Conservation (phyloP, 2,797 vertebrate genomes). For the Iguana delicatissima region DNA sequence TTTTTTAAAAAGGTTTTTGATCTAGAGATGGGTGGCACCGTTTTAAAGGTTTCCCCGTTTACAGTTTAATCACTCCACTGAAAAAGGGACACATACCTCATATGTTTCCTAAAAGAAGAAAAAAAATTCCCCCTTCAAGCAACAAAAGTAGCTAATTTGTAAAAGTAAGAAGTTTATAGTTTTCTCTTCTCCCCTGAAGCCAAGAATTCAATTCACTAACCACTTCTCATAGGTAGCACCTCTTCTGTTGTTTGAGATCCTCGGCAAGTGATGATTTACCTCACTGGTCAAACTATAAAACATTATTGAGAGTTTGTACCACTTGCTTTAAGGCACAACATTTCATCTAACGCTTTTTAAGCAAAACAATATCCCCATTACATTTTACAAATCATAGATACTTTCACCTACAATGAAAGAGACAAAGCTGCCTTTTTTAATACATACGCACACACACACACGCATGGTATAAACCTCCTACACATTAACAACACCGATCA, state of each 20-base stretch:
- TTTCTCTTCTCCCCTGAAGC: neutral
- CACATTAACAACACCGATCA: neutral
- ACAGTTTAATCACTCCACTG: neutral
- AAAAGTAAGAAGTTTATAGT: neutral
- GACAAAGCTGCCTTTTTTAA: neutral
- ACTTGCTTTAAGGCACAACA: conserved; percentile 7
- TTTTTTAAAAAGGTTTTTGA: too few species aligned
- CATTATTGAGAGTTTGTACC: conserved; percentile 9
- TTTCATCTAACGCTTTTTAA: conserved; percentile 14
- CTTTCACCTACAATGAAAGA: neutral
- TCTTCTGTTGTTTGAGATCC: conserved; percentile 2
- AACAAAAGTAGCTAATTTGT: neutral
- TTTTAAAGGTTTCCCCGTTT: neutral
- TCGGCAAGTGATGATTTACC: neutral
- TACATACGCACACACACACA: too few species aligned
- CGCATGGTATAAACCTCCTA: neutral
- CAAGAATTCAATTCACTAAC: conserved; percentile 21
- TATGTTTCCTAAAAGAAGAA: neutral
- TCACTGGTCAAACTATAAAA: conserved; percentile 16
- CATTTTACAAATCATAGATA: neutral
- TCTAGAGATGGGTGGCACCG: neutral
- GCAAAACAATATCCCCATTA: neutral
- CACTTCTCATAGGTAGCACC: neutral
- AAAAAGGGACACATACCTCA: neutral
- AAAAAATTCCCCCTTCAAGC: neutral